Evolutionary conservation across 2,797 vertebrate species (phyloP).

Genomic region (Schizothorax lantsangensis): DNA sequence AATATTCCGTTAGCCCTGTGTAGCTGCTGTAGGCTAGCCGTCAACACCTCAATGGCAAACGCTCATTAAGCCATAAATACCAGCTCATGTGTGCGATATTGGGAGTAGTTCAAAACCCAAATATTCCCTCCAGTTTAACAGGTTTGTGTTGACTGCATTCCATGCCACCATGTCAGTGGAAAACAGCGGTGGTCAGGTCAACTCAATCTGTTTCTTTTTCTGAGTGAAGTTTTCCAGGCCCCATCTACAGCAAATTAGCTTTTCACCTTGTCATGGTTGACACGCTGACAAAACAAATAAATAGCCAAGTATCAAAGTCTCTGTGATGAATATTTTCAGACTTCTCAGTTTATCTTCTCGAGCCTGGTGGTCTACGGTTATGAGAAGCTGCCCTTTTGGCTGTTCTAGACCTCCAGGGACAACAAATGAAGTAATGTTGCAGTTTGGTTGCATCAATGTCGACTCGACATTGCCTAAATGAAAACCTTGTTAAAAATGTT

Average conservation of each 20-base stretch:
- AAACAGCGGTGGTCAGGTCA: conserved; percentile 48
- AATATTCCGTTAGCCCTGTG: neutral
- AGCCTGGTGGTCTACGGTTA: conserved; percentile 82
- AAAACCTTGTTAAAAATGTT: conserved; percentile 29
- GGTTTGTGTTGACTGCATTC: conserved; percentile 53
- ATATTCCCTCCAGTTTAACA: conserved; percentile 51
- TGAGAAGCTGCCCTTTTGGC: conserved; percentile 66
- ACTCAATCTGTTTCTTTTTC: conserved; percentile 53
- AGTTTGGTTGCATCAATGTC: conserved; percentile 53
- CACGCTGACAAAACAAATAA: conserved; percentile 83
- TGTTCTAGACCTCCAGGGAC: conserved; percentile 73
- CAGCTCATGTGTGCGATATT: conserved; percentile 35
- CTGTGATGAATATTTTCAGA: conserved; percentile 77
- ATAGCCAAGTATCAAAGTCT: conserved; percentile 79
- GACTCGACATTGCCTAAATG: conserved; percentile 31
- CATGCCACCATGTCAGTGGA: conserved; percentile 59
- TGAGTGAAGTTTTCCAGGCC: conserved; percentile 62
- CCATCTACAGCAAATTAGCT: conserved; percentile 64
- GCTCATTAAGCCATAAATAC: conserved; percentile 34
- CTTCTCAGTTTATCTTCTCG: conserved; percentile 81
- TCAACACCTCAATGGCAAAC: conserved; percentile 3
- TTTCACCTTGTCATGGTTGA: conserved; percentile 62
- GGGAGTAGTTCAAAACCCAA: conserved; percentile 30
- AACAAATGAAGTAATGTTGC: conserved; percentile 64
- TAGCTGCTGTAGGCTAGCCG: neutral